phyloP scores from a whole-genome alignment of 2,888 invertebrate species.

The Eurois occulta region DNA sequence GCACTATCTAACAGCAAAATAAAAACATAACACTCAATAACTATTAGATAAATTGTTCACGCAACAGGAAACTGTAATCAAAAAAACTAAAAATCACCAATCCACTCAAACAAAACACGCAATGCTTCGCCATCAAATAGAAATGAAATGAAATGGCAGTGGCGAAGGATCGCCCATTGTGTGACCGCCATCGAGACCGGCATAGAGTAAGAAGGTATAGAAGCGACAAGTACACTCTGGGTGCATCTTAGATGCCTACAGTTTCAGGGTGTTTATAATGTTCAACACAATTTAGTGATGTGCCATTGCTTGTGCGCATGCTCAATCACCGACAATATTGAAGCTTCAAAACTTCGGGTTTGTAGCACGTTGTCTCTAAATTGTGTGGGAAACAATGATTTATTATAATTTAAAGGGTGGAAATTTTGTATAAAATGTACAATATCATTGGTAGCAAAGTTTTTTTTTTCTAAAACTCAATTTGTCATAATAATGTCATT shows the following conservation, averaged over 20 bases:
- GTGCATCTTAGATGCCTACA: not conserved
- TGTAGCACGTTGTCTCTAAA: not conserved
- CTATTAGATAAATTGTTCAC: slow-evolving; percentile 18
- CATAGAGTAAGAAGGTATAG: slow-evolving; percentile 17
- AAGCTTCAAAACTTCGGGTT: not conserved
- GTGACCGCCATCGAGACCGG: slow-evolving; percentile 12
- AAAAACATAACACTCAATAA: not conserved
- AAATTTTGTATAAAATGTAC: too few relatives aligned
- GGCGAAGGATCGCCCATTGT: slow-evolving; percentile 57
- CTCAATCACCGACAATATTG: not conserved
- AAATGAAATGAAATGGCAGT: slow-evolving; percentile 48
- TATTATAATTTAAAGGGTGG: too few relatives aligned
- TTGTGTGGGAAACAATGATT: not conserved
- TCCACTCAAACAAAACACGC: slow-evolving; percentile 30
- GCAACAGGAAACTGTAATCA: slow-evolving; percentile 6
- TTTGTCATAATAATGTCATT: too few relatives aligned
- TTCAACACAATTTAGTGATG: not conserved
- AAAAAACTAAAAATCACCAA: slow-evolving; percentile 30
- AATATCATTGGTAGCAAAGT: too few relatives aligned
- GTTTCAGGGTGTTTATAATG: not conserved
- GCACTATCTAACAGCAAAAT: not conserved
- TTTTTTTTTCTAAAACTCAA: too few relatives aligned
- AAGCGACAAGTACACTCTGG: not conserved
- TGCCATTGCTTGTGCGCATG: not conserved
- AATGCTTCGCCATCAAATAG: slow-evolving; percentile 28